These are phyloP conservation scores for Falco peregrinus DNA, from an alignment of 2,797 vertebrate species.

Conservation along the genomic window DNA sequence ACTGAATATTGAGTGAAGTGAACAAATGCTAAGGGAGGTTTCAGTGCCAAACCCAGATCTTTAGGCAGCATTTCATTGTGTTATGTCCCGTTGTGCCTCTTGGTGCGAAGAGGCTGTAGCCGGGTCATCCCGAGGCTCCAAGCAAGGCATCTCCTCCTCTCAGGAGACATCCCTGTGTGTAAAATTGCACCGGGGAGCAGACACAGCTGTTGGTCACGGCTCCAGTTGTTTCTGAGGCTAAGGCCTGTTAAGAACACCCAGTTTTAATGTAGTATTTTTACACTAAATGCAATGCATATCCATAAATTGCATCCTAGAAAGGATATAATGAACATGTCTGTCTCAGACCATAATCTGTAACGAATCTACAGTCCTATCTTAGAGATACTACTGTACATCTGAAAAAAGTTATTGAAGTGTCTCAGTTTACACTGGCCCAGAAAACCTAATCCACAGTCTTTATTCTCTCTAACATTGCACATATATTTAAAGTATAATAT, in stretches of 20 bases:
- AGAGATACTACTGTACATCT: background rate
- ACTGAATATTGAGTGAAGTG: background rate
- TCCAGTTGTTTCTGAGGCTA: background rate
- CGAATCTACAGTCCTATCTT: background rate
- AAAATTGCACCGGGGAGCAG: background rate
- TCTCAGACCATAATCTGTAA: background rate
- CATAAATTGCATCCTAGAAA: background rate
- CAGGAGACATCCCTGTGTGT: background rate
- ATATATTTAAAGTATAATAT: background rate
- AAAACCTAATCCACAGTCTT: slow-evolving; percentile 8
- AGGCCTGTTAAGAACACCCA: background rate
- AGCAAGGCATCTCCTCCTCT: background rate
- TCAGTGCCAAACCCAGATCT: background rate
- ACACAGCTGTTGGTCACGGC: background rate
- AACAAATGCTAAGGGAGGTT: background rate
- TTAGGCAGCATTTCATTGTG: background rate
- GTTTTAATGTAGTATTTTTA: background rate
- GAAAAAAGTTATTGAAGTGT: background rate
- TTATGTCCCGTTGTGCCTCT: background rate
- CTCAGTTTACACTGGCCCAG: background rate
- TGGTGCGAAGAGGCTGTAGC: background rate
- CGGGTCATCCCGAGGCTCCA: background rate
- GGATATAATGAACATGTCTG: background rate
- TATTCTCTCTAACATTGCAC: background rate
- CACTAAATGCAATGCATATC: background rate